phyloP scores from a whole-genome alignment of 1,140 invertebrate genomes.

The Stenopsyche tienmushanensis region DNA sequence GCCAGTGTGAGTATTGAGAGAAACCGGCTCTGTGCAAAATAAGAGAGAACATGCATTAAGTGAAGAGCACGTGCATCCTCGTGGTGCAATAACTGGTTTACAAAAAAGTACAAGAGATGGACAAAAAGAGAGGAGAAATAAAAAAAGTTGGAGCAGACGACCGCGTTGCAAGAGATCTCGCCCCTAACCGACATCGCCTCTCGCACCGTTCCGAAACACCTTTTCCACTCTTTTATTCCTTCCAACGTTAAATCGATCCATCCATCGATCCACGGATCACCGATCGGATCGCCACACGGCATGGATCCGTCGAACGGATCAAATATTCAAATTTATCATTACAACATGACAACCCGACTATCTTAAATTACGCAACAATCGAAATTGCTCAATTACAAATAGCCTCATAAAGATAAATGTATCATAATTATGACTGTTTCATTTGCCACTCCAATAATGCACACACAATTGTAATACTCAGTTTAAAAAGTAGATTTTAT shows the following conservation, averaged over 20 bases:
- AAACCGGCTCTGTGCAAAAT: conserved; percentile 19
- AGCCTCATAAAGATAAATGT: too few relatives aligned
- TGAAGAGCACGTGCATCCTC: conserved; percentile 25
- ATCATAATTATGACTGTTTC: too few relatives aligned
- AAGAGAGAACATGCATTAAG: conserved; percentile 23
- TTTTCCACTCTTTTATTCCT: background rate
- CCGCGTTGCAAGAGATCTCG: conserved; percentile 1
- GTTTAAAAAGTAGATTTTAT: too few relatives aligned
- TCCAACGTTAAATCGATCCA: background rate
- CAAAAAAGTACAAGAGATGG: conserved; percentile 1
- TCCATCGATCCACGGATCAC: background rate
- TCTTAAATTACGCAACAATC: too few relatives aligned
- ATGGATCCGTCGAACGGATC: background rate
- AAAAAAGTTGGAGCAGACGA: conserved; percentile 12
- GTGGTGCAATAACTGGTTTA: conserved; percentile 27
- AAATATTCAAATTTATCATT: too few relatives aligned
- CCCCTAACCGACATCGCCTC: background rate
- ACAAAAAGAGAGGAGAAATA: conserved; percentile 15
- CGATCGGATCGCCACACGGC: background rate
- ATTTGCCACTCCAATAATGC: too few relatives aligned
- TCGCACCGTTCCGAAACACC: background rate
- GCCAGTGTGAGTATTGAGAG: background rate
- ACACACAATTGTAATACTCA: too few relatives aligned
- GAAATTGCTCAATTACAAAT: too few relatives aligned
- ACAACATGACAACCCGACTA: too few relatives aligned